Evolutionary conservation across 2,888 invertebrate genomes (phyloP).

Genomic region (Parnassius smintheus): DNA sequence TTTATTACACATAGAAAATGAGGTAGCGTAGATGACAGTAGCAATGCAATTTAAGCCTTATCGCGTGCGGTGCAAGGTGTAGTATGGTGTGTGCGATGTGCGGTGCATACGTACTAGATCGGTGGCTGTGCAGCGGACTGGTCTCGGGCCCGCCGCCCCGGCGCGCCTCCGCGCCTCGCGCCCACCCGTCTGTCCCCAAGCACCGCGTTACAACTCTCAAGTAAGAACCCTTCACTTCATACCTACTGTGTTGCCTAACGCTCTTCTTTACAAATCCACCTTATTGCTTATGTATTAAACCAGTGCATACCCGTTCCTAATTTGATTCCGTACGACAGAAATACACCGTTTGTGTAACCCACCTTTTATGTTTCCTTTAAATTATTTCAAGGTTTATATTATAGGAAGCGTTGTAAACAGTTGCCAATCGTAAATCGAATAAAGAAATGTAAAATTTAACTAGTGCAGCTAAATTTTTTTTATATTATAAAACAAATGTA

Average conservation of each 20-base stretch:
- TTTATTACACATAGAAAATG: neutral
- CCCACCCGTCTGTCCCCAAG: slow-evolving; percentile 76
- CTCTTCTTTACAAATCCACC: slow-evolving; percentile 18
- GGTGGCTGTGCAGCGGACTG: slow-evolving; percentile 90
- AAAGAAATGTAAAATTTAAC: no score
- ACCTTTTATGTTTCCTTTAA: no score
- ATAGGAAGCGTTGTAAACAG: no score
- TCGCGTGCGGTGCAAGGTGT: neutral
- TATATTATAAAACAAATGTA: no score
- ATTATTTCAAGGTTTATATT: no score
- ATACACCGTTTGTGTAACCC: no score
- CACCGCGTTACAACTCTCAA: slow-evolving; percentile 47
- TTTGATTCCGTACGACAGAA: no score
- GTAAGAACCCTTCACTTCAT: slow-evolving; percentile 31
- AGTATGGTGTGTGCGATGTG: slow-evolving; percentile 17
- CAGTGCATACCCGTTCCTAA: neutral
- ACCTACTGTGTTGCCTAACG: neutral
- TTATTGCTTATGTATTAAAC: neutral
- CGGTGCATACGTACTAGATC: slow-evolving; percentile 88
- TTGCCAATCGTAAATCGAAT: no score
- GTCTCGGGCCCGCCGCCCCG: slow-evolving; percentile 88
- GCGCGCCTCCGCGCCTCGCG: slow-evolving; percentile 72
- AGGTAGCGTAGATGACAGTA: neutral
- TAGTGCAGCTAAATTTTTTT: no score
- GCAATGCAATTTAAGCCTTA: neutral